Percentiles rank a stretch among this genome's conserved stretches.
Conservation (phyloP, 2,888 invertebrate species). For the Altica lythri region DNA sequence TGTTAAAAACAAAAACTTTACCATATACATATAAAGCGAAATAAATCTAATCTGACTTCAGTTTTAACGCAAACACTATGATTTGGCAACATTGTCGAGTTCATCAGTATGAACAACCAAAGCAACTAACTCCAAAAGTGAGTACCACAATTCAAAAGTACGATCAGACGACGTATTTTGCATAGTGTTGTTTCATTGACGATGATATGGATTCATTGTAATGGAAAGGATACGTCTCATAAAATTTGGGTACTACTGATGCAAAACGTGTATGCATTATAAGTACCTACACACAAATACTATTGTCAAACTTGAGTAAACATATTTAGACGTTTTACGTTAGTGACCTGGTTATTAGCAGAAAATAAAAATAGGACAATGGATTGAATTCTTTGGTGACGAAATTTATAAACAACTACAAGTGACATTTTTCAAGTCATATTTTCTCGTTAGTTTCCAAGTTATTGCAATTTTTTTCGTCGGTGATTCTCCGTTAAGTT, state of each 20-base stretch:
- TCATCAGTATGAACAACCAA: conserved; percentile 4
- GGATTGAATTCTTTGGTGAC: too few relatives aligned
- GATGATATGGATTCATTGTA: conserved; percentile 12
- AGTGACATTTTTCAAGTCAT: too few relatives aligned
- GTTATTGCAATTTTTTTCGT: too few relatives aligned
- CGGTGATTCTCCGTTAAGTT: too few relatives aligned
- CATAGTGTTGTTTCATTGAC: conserved; percentile 21
- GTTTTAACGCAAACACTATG: background rate
- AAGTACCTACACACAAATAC: conserved; percentile 1
- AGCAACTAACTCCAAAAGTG: conserved; percentile 18
- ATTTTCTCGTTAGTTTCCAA: too few relatives aligned
- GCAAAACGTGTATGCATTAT: conserved; percentile 1
- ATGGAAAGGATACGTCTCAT: conserved; percentile 14
- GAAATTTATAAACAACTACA: too few relatives aligned
- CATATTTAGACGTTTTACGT: too few relatives aligned
- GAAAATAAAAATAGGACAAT: too few relatives aligned
- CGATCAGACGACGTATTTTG: conserved; percentile 5
- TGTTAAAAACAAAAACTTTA: too few relatives aligned
- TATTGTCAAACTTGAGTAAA: conserved; percentile 15
- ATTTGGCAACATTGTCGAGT: conserved; percentile 3
- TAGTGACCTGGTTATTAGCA: too few relatives aligned
- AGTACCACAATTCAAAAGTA: conserved; percentile 24
- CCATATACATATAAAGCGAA: background rate
- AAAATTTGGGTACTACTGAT: conserved; percentile 9
- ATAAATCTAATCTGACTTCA: background rate